A percentile compares a stretch with the other conserved stretches of the same genome.
These are phyloP conservation scores for Drosophila atroscutellata DNA, from an alignment of 2,888 invertebrate genomes.

Conservation along the genomic window DNA sequence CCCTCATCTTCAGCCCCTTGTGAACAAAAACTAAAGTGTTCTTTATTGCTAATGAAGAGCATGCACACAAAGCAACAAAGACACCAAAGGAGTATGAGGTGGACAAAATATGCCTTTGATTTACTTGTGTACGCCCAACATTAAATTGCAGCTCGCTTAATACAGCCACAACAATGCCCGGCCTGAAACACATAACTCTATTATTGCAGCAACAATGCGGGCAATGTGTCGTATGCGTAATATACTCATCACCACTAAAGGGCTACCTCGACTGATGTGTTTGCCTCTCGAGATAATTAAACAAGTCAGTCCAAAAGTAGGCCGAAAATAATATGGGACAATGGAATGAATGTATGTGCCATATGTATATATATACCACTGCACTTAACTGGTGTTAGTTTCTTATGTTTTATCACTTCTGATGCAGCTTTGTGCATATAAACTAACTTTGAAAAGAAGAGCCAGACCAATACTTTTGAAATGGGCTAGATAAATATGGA, in stretches of 20 bases:
- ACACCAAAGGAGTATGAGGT: not conserved
- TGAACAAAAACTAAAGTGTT: conserved; percentile 22
- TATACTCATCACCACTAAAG: conserved; percentile 26
- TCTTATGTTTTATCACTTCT: conserved; percentile 1
- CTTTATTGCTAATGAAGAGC: conserved; percentile 68
- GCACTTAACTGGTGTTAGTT: conserved; percentile 5
- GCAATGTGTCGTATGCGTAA: conserved; percentile 47
- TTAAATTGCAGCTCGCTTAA: conserved; percentile 23
- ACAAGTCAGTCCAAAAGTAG: conserved; percentile 27
- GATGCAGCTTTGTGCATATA: conserved; percentile 27
- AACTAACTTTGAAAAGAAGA: not conserved
- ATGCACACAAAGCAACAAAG: conserved; percentile 16
- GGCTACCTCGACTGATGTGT: not conserved
- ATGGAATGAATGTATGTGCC: not conserved
- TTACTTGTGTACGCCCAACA: conserved; percentile 23
- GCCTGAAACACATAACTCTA: conserved; percentile 36
- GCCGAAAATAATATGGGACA: conserved; percentile 20
- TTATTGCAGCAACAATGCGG: conserved; percentile 29
- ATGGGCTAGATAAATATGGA: conserved; percentile 15
- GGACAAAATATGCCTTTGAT: conserved; percentile 26
- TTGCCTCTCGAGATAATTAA: conserved; percentile 8
- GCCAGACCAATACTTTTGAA: not conserved
- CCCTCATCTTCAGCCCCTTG: not conserved
- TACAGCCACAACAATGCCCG: conserved; percentile 3
- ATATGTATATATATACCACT: not conserved